Conservation (phyloP, 2,888 invertebrate genomes). For the Ganaspis brasiliensis region DNA sequence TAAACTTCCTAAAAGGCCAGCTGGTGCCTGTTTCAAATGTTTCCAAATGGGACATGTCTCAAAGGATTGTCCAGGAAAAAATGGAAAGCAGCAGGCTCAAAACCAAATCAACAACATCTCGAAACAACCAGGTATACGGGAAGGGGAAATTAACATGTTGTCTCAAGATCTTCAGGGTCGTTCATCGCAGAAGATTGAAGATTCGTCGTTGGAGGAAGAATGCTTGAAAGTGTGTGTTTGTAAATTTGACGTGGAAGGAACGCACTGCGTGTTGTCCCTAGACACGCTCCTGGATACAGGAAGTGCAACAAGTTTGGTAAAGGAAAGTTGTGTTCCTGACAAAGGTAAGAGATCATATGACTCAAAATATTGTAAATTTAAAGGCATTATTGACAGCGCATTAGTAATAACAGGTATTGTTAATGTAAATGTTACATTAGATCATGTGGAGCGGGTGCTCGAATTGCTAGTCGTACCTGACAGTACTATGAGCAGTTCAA, state of each 20-base stretch:
- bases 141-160: neutral
- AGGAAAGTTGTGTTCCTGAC: neutral
- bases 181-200: neutral
- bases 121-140: neutral
- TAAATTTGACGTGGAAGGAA: neutral
- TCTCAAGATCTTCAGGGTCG: neutral
- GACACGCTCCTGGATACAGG: too few species aligned
- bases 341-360: neutral
- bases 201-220: neutral
- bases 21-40: conserved; percentile 14
- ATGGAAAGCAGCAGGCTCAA: neutral
- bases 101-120: neutral
- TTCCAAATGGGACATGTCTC: neutral
- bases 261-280: neutral
- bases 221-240: neutral
- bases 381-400: neutral
- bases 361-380: neutral
- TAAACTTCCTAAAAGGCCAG: neutral
- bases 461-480: neutral
- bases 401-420: neutral
- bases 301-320: neutral
- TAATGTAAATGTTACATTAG: neutral
- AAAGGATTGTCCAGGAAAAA: conserved; percentile 29
- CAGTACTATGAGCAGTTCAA: neutral
- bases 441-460: neutral